phyloP scores from a whole-genome alignment of 2,888 invertebrate species.

The Pheosia gnoma region DNA sequence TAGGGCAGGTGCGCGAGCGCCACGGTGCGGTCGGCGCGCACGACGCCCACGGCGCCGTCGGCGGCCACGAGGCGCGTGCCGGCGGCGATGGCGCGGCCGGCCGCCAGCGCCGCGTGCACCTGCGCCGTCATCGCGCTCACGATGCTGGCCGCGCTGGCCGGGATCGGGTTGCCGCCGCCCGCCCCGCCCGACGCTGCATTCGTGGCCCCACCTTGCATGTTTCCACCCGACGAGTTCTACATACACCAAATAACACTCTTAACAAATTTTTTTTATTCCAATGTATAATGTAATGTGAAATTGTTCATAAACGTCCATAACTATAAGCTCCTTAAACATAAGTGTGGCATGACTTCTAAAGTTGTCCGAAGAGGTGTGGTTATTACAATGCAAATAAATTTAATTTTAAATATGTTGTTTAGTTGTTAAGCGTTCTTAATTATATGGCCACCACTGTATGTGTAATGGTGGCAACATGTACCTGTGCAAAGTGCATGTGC shows the following conservation, averaged over 20 bases:
- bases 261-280: no score
- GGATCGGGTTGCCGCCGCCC: slow-evolving; percentile 18
- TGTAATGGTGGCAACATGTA: slow-evolving; percentile 25
- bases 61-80: slow-evolving; percentile 80
- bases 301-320: no score
- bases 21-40: slow-evolving; percentile 86
- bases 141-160: slow-evolving; percentile 58
- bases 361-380: no score
- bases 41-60: slow-evolving; percentile 87
- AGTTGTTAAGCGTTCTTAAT: no score
- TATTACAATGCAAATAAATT: no score
- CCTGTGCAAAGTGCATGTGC: slow-evolving; percentile 75
- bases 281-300: no score
- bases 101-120: slow-evolving; percentile 85
- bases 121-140: slow-evolving; percentile 85
- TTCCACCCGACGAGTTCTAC: neutral
- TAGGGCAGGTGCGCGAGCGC: slow-evolving; percentile 82
- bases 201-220: slow-evolving; percentile 6
- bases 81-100: slow-evolving; percentile 82
- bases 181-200: slow-evolving; percentile 15
- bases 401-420: no score
- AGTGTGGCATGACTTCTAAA: no score
- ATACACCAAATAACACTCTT: neutral
- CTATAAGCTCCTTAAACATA: no score
- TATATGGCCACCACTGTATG: neutral